These are phyloP conservation scores for Betta splendens DNA, from an alignment of 2,797 vertebrate genomes.

Conservation along the genomic window DNA sequence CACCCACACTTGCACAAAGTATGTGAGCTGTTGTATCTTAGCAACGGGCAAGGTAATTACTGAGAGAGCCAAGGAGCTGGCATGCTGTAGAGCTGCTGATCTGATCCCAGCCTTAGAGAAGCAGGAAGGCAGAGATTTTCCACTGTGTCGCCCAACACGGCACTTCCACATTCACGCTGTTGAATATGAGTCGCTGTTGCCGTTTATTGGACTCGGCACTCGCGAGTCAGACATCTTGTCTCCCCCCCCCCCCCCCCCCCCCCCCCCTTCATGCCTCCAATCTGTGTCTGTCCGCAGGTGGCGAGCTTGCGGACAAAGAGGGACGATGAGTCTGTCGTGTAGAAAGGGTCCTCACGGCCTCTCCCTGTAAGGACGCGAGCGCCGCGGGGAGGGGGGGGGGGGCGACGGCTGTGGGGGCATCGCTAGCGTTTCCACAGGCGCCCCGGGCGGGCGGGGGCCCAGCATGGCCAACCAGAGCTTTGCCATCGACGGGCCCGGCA, in stretches of 20 bases:
- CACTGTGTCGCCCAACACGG: constrained; percentile 64
- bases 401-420: constrained; percentile 63
- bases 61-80: constrained; percentile 82
- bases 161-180: constrained; percentile 43
- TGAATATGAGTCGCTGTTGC: constrained; percentile 30
- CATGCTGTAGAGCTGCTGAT: constrained; percentile 80
- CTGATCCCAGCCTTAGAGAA: constrained; percentile 74
- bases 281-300: constrained; percentile 73
- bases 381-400: constrained; percentile 50
- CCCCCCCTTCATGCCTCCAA: constrained; percentile 41
- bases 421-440: constrained; percentile 59
- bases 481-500: constrained; percentile 77
- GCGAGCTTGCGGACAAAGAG: constrained; percentile 70
- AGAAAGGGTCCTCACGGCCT: constrained; percentile 70
- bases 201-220: constrained; percentile 10
- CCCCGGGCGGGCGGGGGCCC: constrained; percentile 56
- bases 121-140: constrained; percentile 72
- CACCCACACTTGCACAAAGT: constrained; percentile 83
- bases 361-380: constrained; percentile 73
- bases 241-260: too few species aligned
- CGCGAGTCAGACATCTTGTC: constrained; percentile 51
- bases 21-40: constrained; percentile 84
- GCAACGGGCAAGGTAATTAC: constrained; percentile 85
- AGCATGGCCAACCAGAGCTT: constrained; percentile 82
- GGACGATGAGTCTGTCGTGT: constrained; percentile 77